These are phyloP conservation scores for Prolemur simus DNA, from an alignment of 2,113 vertebrate species.

Conservation along the genomic window DNA sequence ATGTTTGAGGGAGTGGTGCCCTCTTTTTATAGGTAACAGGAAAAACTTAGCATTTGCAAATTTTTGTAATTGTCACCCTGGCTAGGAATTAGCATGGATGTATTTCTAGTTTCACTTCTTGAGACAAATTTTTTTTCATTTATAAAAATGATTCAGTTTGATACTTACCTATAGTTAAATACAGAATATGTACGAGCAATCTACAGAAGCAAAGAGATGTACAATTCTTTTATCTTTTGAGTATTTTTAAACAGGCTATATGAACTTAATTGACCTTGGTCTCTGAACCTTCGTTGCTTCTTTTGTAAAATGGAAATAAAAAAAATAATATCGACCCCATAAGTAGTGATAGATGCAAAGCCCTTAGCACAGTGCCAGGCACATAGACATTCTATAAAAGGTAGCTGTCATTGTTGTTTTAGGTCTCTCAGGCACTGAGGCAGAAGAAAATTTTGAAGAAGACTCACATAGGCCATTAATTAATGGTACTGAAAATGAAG, in stretches of 20 bases:
- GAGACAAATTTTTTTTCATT: background rate
- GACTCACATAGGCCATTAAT: conserved; percentile 93
- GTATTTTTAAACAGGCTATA: background rate
- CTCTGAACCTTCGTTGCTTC: background rate
- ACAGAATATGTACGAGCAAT: background rate
- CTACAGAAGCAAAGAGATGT: background rate
- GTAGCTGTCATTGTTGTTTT: background rate
- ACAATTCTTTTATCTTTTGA: background rate
- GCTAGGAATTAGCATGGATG: background rate
- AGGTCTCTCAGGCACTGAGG: conserved; percentile 84
- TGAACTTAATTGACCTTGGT: background rate
- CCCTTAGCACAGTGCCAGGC: background rate
- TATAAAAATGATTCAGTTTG: background rate
- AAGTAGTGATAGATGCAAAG: background rate
- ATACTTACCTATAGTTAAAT: background rate
- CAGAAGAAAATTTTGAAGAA: conserved; percentile 80
- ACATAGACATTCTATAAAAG: background rate
- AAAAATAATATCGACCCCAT: background rate
- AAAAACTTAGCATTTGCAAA: background rate
- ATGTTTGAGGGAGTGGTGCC: background rate
- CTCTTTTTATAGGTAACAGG: background rate
- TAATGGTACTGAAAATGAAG: conserved; percentile 84
- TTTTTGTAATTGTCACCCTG: background rate
- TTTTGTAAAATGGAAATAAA: background rate
- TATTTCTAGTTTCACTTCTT: conserved; percentile 9